A percentile compares a stretch with the other conserved stretches of the same genome.
These are phyloP conservation scores for Halichondria panicea DNA, from an alignment of 37 sponge, comb jelly and placozoan genomes.

Conservation along the genomic window DNA sequence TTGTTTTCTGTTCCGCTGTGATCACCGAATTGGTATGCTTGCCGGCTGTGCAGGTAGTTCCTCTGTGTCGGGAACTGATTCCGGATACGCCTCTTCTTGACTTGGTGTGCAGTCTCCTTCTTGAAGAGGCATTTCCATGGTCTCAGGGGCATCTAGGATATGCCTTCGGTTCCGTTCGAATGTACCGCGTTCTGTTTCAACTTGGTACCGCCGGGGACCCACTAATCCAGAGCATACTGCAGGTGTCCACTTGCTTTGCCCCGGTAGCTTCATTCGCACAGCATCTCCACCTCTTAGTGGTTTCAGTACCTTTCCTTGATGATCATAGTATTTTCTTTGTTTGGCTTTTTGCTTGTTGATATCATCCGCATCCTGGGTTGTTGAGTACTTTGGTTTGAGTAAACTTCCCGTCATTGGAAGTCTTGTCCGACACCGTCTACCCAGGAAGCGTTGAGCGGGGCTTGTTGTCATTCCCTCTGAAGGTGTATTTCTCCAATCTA, in stretches of 20 bases:
- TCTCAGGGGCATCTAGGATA: not conserved
- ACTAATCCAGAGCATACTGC: slow-evolving; percentile 12
- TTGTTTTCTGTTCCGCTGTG: not conserved
- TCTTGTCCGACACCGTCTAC: slow-evolving; percentile 2
- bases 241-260: slow-evolving; percentile 15
- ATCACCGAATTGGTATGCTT: not conserved
- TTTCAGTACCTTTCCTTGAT: slow-evolving; percentile 4
- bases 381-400: not conserved
- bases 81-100: not conserved
- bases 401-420: not conserved
- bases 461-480: slow-evolving; percentile 24
- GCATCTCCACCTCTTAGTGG: slow-evolving; percentile 16
- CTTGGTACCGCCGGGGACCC: slow-evolving; percentile 28
- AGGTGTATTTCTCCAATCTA: slow-evolving; percentile 46
- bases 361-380: not conserved
- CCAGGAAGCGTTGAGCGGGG: slow-evolving; percentile 8
- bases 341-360: not conserved
- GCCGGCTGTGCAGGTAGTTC: not conserved
- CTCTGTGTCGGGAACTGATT: not conserved
- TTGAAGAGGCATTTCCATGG: not conserved
- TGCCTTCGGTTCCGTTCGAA: slow-evolving; percentile 7
- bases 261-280: slow-evolving; percentile 21
- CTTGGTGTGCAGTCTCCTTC: not conserved
- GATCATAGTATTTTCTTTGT: slow-evolving; percentile 18
- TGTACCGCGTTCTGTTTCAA: not conserved